These are phyloP conservation scores for Fratercula arctica DNA, from an alignment of 2,797 vertebrate genomes.

Conservation along the genomic window DNA sequence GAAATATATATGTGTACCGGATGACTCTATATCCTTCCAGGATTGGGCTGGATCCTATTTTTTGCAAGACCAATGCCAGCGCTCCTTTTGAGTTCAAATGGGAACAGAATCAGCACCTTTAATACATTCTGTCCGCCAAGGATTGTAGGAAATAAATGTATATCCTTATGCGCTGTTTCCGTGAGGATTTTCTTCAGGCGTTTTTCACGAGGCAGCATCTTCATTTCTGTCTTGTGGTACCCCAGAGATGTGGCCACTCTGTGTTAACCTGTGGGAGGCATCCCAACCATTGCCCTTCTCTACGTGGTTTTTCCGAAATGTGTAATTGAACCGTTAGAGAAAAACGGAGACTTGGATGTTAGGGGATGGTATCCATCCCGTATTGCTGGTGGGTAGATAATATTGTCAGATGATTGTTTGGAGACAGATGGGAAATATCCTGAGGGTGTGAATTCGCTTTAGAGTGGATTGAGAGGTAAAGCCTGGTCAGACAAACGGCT, in stretches of 20 bases:
- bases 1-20: background rate
- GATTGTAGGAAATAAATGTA: background rate
- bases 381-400: background rate
- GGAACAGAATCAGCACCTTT: slow-evolving; percentile 10
- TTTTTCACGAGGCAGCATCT: background rate
- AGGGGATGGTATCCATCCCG: background rate
- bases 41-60: slow-evolving; percentile 13
- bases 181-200: background rate
- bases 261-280: background rate
- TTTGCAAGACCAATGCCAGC: background rate
- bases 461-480: background rate
- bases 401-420: background rate
- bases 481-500: background rate
- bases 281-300: background rate
- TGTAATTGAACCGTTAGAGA: background rate
- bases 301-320: background rate
- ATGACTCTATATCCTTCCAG: slow-evolving; percentile 33
- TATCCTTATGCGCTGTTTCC: background rate
- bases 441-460: background rate
- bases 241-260: background rate
- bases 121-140: background rate
- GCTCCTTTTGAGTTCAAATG: background rate
- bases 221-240: background rate
- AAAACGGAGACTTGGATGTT: background rate
- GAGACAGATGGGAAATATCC: background rate